Evolutionary conservation across 2,797 vertebrate species (phyloP), one percentile per base, ranked within the genome.

Genomic region (Muraenolepis orangiensis): DNA sequence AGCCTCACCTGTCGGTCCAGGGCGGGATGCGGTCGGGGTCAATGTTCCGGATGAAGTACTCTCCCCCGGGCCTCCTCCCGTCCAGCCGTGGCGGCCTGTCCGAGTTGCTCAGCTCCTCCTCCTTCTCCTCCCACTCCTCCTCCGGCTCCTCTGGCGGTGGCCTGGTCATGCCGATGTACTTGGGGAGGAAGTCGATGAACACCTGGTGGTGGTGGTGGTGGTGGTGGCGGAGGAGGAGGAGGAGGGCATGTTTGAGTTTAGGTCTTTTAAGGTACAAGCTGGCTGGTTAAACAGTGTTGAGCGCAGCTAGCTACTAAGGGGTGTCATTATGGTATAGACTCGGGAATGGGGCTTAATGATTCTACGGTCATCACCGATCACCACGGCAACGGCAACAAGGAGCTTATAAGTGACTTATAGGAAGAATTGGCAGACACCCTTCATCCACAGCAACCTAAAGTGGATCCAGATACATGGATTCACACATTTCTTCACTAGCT

Each of bases 11-110:
- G 81, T 93, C 94, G 79, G 90, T 92, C 92, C 95, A 96, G 6
- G 94, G 93, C 73, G 94, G 80, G 28, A 96, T 92, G 13, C 95
- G 93, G 74, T 95, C 95, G 6, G 85, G 93, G 80, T 94, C 93
- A 66, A 96, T 93, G 84, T 95, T 95, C 11, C 95, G 92, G 76
- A 95, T 91, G 80, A 97, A 96, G 88, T 97, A 97, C 75, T 97
- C 95, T 71, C 96, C 95, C 12, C 91, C 92, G 0, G 93, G 92
- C 61, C 93, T 89, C 28, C 87, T 82, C n/a, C 87, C 84, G 29
- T 84, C 82, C 40, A 87, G 82, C 75, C 13, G 80, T 2, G 75
- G 7, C 3, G 82, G 82, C 0, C 78, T 79, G 71, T 86, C 87
- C 14, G 87, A 87, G 18, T 73, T 81, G 1, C 85, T 10, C 7